Conservation (phyloP, 2,797 vertebrate species). For the Lagocephalus sceleratus region DNA sequence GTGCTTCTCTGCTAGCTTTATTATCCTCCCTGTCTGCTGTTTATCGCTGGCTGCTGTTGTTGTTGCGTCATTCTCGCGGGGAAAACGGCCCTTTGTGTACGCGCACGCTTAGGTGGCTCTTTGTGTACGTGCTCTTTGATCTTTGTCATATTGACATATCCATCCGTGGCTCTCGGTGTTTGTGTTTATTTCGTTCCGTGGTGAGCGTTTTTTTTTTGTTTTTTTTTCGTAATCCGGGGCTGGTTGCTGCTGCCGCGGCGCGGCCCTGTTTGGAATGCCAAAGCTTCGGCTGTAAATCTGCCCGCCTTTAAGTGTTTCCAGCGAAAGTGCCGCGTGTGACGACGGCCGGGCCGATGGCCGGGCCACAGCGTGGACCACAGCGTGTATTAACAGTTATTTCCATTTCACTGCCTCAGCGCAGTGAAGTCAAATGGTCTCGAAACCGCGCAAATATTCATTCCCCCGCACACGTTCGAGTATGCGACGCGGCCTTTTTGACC, state of each 20-base stretch:
- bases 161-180: background rate
- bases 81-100: slow-evolving; percentile 8
- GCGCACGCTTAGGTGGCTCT: slow-evolving; percentile 7
- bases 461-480: too few relatives aligned
- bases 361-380: background rate
- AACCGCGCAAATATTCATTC: too few relatives aligned
- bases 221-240: slow-evolving; percentile 11
- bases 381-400: background rate
- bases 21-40: background rate
- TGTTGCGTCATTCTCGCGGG: slow-evolving; percentile 9
- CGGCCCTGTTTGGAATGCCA: slow-evolving; percentile 6
- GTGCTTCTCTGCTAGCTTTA: too few relatives aligned
- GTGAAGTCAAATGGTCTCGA: too few relatives aligned
- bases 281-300: slow-evolving; percentile 2
- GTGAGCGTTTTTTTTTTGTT: slow-evolving; percentile 4
- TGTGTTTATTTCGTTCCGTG: slow-evolving; percentile 7
- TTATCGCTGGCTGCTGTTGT: slow-evolving; percentile 12
- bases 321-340: too few relatives aligned
- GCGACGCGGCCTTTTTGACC: too few relatives aligned
- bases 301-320: background rate
- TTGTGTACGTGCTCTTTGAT: background rate
- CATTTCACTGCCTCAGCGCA: too few relatives aligned
- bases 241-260: slow-evolving; percentile 11
- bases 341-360: background rate
- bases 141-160: background rate